A percentile compares a stretch with the other conserved stretches of the same genome.
Conservation (phyloP, 2,888 invertebrate genomes). For the Lampropteryx suffumata region DNA sequence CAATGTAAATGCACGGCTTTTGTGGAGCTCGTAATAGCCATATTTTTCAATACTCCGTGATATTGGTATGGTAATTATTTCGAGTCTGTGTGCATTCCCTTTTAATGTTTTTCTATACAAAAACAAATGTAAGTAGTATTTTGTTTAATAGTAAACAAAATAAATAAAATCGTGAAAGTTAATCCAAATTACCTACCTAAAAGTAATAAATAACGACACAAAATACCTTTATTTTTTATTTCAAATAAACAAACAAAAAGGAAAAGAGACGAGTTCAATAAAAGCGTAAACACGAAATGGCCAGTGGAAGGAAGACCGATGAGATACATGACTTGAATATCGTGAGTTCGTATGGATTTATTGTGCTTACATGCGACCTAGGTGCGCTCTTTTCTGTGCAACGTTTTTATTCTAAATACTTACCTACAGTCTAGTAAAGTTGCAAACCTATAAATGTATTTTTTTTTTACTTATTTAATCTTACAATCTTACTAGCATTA, state of each 20-base stretch:
- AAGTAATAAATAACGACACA: slow-evolving; percentile 18
- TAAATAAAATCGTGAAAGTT: slow-evolving; percentile 7
- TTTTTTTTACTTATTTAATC: too few relatives aligned
- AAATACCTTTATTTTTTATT: slow-evolving; percentile 26
- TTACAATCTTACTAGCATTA: too few relatives aligned
- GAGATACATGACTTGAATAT: slow-evolving; percentile 51
- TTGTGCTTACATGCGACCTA: slow-evolving; percentile 28
- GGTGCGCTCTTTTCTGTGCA: slow-evolving; percentile 3
- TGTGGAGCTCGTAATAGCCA: slow-evolving; percentile 19
- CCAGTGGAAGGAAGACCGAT: slow-evolving; percentile 46
- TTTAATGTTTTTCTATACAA: slow-evolving; percentile 4
- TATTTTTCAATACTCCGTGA: slow-evolving; percentile 24
- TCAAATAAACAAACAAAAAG: slow-evolving; percentile 39
- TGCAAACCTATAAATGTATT: too few relatives aligned
- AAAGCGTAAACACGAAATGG: slow-evolving; percentile 42
- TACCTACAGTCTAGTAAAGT: too few relatives aligned
- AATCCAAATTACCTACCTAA: slow-evolving; percentile 1
- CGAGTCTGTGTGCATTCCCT: slow-evolving; percentile 5
- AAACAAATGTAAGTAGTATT: not conserved
- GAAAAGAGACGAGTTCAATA: slow-evolving; percentile 41
- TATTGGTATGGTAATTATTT: slow-evolving; percentile 20
- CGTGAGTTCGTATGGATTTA: slow-evolving; percentile 42
- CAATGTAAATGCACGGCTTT: slow-evolving; percentile 32
- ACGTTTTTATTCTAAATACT: not conserved
- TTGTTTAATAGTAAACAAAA: not conserved